Evolutionary conservation across 2,113 vertebrate species (phyloP).

Genomic region (Otis tarda): DNA sequence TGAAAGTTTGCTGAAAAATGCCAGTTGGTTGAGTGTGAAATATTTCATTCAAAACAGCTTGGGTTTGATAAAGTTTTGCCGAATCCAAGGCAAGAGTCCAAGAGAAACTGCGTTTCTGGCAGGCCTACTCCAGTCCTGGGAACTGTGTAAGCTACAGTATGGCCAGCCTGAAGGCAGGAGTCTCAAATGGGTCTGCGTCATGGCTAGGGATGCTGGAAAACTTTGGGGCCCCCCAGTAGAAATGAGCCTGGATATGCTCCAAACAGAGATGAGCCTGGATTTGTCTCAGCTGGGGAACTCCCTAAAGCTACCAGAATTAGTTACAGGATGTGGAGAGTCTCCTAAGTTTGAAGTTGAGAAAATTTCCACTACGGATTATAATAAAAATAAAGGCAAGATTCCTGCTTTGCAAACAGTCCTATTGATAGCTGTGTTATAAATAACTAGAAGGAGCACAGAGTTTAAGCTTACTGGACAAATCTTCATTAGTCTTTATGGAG

Average conservation of each 20-base stretch:
- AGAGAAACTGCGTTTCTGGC: constrained; percentile 36
- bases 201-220: constrained; percentile 34
- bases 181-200: not conserved
- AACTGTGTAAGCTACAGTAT: constrained; percentile 33
- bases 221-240: constrained; percentile 15
- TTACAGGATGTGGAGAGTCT: not conserved
- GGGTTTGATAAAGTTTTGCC: constrained; percentile 20
- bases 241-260: constrained; percentile 31
- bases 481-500: not conserved
- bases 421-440: not conserved
- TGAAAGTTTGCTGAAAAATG: constrained; percentile 11
- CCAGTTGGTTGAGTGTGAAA: constrained; percentile 21
- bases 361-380: not conserved
- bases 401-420: not conserved
- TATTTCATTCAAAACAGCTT: constrained; percentile 44
- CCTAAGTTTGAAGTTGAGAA: not conserved
- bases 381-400: not conserved
- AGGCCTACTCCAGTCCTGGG: constrained; percentile 24
- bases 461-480: not conserved
- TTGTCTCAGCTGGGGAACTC: constrained; percentile 43
- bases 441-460: not conserved
- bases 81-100: constrained; percentile 37
- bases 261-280: constrained; percentile 49
- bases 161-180: constrained; percentile 42
- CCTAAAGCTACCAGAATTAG: constrained; percentile 56